A percentile compares a stretch with the other conserved stretches of the same genome.
These are phyloP conservation scores for Galago senegalensis DNA, from an alignment of 2,797 vertebrate genomes.

Conservation along the genomic window DNA sequence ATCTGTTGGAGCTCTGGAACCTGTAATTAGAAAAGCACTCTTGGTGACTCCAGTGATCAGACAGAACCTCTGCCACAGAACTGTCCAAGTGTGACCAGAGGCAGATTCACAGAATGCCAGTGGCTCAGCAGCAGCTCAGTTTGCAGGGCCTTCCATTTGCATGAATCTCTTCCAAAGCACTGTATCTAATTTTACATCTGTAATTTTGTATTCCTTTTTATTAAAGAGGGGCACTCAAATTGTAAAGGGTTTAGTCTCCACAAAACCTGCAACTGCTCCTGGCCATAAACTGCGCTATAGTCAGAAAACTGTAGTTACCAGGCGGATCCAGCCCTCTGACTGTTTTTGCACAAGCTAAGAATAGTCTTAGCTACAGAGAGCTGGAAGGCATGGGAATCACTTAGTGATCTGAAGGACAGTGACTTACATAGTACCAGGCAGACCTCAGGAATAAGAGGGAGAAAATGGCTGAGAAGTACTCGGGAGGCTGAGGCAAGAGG, in stretches of 20 bases:
- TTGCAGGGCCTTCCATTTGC: neutral
- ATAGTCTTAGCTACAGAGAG: neutral
- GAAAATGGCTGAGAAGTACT: too few species aligned
- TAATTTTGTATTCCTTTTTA: neutral
- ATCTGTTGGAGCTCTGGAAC: neutral
- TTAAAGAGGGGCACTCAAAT: neutral
- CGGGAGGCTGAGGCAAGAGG: too few species aligned
- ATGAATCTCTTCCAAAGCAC: neutral
- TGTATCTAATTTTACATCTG: neutral
- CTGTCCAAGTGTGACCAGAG: neutral
- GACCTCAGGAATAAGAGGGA: too few species aligned
- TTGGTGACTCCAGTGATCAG: neutral
- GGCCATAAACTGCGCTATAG: neutral
- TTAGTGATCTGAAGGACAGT: too few species aligned
- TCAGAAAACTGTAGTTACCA: neutral
- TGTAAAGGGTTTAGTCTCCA: neutral
- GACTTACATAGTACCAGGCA: too few species aligned
- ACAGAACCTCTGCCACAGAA: neutral
- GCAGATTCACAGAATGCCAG: neutral
- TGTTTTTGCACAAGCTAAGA: constrained; percentile 19
- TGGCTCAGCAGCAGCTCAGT: neutral
- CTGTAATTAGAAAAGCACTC: neutral
- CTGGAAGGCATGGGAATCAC: too few species aligned
- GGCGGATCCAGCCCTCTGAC: neutral
- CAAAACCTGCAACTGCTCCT: constrained; percentile 27